These are phyloP conservation scores for Antitype chi DNA, from an alignment of 2,888 invertebrate species.

Conservation along the genomic window DNA sequence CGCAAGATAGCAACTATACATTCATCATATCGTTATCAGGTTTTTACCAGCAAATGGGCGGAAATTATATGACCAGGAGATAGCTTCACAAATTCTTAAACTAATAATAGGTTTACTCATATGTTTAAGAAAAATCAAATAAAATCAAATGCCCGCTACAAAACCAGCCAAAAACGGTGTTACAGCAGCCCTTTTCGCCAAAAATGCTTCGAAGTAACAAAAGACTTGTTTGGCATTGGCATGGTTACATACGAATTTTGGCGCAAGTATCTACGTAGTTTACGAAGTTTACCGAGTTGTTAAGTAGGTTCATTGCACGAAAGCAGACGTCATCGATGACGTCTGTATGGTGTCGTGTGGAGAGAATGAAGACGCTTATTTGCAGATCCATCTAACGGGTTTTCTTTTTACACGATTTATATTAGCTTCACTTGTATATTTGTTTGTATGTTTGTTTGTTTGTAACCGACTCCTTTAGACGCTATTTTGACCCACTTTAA, in stretches of 20 bases:
- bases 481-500: no score
- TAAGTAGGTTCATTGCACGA: slow-evolving; percentile 46
- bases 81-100: not conserved
- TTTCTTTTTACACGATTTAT: no score
- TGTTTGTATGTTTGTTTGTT: no score
- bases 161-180: not conserved
- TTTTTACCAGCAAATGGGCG: not conserved
- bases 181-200: not conserved
- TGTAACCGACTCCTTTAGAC: no score
- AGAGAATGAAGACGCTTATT: slow-evolving; percentile 11
- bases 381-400: slow-evolving; percentile 21
- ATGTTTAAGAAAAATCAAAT: not conserved
- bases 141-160: not conserved
- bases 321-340: slow-evolving; percentile 46
- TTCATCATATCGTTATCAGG: not conserved
- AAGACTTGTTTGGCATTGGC: slow-evolving; percentile 15
- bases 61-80: not conserved
- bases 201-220: slow-evolving; percentile 22
- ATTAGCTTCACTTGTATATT: no score
- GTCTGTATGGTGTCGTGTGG: slow-evolving; percentile 32
- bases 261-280: slow-evolving; percentile 32
- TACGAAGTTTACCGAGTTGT: slow-evolving; percentile 11
- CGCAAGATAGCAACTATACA: not conserved
- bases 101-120: no score
- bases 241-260: slow-evolving; percentile 27